phyloP scores from a whole-genome alignment of 2,113 vertebrate species.

The Brachirus orientalis region DNA sequence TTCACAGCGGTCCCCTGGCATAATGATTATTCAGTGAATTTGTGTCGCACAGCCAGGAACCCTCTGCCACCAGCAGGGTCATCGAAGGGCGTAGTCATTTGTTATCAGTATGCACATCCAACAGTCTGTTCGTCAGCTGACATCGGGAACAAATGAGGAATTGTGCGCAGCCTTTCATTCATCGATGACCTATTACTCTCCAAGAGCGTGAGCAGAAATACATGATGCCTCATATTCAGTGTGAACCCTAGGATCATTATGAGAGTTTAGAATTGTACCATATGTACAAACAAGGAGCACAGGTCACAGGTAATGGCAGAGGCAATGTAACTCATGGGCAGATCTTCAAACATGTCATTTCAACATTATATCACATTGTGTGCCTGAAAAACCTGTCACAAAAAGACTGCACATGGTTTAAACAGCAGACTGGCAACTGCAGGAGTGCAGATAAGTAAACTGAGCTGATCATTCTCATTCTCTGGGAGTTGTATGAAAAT shows the following conservation, averaged over 20 bases:
- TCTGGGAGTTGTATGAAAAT: too few relatives aligned
- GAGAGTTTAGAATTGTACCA: background rate
- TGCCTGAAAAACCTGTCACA: background rate
- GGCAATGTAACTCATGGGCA: background rate
- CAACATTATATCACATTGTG: background rate
- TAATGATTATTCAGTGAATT: slow-evolving; percentile 74
- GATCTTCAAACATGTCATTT: background rate
- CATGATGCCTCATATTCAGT: slow-evolving; percentile 2
- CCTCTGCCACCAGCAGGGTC: slow-evolving; percentile 61
- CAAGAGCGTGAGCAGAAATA: slow-evolving; percentile 38
- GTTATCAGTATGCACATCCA: slow-evolving; percentile 64
- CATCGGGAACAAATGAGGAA: slow-evolving; percentile 73
- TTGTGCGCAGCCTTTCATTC: slow-evolving; percentile 57
- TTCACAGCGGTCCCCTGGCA: slow-evolving; percentile 52
- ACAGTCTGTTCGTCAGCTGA: slow-evolving; percentile 58
- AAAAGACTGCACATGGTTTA: background rate
- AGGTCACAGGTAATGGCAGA: background rate
- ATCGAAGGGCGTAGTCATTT: slow-evolving; percentile 62
- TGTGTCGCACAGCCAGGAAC: slow-evolving; percentile 51
- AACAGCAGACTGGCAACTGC: background rate
- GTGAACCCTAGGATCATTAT: slow-evolving; percentile 1
- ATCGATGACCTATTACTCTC: slow-evolving; percentile 52
- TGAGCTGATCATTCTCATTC: too few relatives aligned
- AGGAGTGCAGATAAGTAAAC: background rate
- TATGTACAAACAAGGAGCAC: background rate